phyloP scores from a whole-genome alignment of 1,140 invertebrate species.

The Harlomillsia oculata region DNA sequence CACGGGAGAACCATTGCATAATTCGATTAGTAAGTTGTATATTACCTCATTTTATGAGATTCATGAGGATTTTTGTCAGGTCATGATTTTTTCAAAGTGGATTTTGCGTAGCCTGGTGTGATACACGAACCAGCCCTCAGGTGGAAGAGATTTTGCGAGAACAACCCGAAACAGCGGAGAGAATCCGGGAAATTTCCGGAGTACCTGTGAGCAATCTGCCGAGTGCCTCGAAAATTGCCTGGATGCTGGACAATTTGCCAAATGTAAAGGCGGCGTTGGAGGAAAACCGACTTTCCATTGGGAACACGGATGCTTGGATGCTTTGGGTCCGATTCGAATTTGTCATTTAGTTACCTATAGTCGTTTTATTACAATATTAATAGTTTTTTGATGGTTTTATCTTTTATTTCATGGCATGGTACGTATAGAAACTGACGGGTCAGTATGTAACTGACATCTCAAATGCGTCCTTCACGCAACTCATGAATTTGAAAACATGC shows the following conservation, averaged over 20 bases:
- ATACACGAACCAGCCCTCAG: constrained; percentile 58
- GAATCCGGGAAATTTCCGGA: constrained; percentile 66
- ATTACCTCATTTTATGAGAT: constrained; percentile 47
- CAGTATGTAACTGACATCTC: constrained; percentile 92
- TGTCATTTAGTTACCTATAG: neutral
- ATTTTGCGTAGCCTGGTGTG: constrained; percentile 44
- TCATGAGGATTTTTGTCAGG: constrained; percentile 78
- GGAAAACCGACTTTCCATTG: constrained; percentile 72
- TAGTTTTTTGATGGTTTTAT: neutral
- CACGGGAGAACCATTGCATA: constrained; percentile 79
- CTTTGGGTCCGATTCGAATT: constrained; percentile 62
- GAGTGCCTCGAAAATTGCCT: constrained; percentile 80
- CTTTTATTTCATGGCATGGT: neutral
- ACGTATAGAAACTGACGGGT: constrained; percentile 75
- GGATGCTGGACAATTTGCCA: constrained; percentile 84
- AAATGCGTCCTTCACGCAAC: constrained; percentile 89
- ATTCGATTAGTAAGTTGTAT: constrained; percentile 66
- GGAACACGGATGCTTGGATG: constrained; percentile 92
- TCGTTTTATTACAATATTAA: neutral
- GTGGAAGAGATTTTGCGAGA: constrained; percentile 73
- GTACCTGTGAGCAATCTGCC: constrained; percentile 94
- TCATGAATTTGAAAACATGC: constrained; percentile 83
- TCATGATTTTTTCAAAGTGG: constrained; percentile 68
- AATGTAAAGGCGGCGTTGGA: constrained; percentile 65
- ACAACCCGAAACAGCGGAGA: constrained; percentile 55